Percentiles rank a stretch among this genome's conserved stretches.
Conservation (phyloP, 2,113 vertebrate species). For the Myiagra hebetior region DNA sequence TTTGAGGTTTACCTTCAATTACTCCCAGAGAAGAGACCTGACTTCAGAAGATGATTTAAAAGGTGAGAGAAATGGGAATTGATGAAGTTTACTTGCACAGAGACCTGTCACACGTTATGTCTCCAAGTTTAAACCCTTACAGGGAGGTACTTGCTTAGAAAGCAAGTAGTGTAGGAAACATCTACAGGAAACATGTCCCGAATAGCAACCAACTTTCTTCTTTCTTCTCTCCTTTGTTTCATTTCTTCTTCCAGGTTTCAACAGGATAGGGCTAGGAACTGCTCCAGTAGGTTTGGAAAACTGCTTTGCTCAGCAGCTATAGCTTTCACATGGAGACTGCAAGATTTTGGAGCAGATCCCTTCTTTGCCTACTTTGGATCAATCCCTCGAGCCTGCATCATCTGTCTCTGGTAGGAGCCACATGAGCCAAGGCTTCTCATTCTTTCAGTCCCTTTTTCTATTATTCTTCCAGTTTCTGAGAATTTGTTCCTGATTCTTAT, state of each 20-base stretch:
- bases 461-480: not conserved
- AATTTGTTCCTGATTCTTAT: not conserved
- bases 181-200: not conserved
- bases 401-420: not conserved
- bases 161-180: not conserved
- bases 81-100: not conserved
- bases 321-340: not conserved
- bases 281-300: not conserved
- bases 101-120: not conserved
- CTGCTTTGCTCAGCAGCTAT: not conserved
- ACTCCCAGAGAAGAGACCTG: not conserved
- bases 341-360: not conserved
- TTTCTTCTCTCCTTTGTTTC: not conserved
- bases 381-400: not conserved
- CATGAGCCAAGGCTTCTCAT: not conserved
- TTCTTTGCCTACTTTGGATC: not conserved
- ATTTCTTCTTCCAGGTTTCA: not conserved
- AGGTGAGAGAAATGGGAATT: not conserved
- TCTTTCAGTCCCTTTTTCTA: not conserved
- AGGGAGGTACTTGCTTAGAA: not conserved
- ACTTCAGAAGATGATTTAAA: not conserved
- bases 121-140: not conserved
- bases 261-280: not conserved
- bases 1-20: not conserved
- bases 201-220: not conserved